Evolutionary conservation across 1,140 invertebrate genomes (phyloP).

Genomic region (Bombus vancouverensis): DNA sequence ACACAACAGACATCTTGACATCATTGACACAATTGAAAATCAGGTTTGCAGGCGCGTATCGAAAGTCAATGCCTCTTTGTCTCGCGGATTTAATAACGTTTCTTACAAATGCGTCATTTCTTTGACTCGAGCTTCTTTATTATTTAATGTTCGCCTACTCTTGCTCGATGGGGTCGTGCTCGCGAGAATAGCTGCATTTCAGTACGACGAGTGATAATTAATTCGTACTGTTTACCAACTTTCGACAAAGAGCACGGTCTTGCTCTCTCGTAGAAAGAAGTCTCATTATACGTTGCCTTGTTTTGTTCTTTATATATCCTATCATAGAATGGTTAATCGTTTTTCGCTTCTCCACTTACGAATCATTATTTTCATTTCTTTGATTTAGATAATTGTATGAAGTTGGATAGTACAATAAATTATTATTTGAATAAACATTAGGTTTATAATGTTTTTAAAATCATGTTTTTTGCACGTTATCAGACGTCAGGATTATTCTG

Average conservation of each 20-base stretch:
- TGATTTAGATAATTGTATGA: neutral
- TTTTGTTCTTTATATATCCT: neutral
- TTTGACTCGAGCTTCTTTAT: slow-evolving; percentile 2
- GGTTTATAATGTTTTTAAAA: neutral
- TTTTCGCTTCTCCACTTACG: neutral
- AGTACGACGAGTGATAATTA: slow-evolving; percentile 38
- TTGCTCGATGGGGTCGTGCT: neutral
- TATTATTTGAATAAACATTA: neutral
- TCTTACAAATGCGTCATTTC: slow-evolving; percentile 9
- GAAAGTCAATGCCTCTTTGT: neutral
- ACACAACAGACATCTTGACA: too few relatives aligned
- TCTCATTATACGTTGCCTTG: neutral
- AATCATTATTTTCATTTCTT: neutral
- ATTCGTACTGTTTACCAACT: slow-evolving; percentile 46
- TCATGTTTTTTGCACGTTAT: slow-evolving; percentile 35
- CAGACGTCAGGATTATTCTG: neutral
- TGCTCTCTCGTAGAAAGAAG: neutral
- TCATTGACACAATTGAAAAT: neutral
- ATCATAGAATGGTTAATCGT: neutral
- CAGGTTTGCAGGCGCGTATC: neutral
- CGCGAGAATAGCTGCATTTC: neutral
- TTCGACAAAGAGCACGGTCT: slow-evolving; percentile 19
- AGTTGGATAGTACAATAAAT: neutral
- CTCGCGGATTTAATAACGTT: slow-evolving; percentile 18
- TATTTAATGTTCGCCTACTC: neutral